Percentiles rank a stretch among this genome's conserved stretches.
Evolutionary conservation across 2,113 vertebrate species (phyloP).

Genomic region (Gopherus evgoodei): DNA sequence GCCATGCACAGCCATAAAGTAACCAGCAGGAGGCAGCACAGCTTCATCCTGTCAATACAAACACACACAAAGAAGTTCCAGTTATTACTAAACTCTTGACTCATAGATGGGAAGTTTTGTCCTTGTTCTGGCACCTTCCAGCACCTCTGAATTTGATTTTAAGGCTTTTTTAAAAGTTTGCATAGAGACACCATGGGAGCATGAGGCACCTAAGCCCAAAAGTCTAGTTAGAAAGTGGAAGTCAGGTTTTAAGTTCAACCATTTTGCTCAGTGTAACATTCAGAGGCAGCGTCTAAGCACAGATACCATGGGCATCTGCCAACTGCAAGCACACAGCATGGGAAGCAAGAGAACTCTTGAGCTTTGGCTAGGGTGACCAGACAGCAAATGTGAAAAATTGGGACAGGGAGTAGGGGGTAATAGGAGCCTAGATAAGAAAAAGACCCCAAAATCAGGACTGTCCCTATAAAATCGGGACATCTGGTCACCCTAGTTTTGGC

Average conservation of each 20-base stretch:
- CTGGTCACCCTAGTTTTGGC: background rate
- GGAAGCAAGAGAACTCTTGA: background rate
- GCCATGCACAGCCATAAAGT: constrained; percentile 66
- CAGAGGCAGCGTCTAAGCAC: rapidly evolving
- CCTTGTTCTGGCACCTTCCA: background rate
- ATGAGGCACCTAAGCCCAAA: background rate
- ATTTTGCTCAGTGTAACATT: background rate
- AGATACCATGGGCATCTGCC: background rate
- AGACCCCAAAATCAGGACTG: no score
- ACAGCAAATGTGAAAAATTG: no score
- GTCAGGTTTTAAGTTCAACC: background rate
- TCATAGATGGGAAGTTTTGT: background rate
- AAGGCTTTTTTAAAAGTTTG: background rate
- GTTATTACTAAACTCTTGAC: constrained; percentile 1
- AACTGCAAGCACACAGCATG: background rate
- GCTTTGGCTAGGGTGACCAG: background rate
- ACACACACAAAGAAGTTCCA: background rate
- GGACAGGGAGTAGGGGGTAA: no score
- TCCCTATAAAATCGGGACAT: no score
- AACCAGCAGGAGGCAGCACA: constrained; percentile 53
- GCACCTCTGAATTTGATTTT: background rate
- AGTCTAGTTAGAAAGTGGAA: background rate
- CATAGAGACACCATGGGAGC: background rate
- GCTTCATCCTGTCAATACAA: constrained; percentile 78
- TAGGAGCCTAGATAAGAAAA: no score